These are phyloP conservation scores for Tapera naevia DNA, from an alignment of 2,797 vertebrate species.

Conservation along the genomic window DNA sequence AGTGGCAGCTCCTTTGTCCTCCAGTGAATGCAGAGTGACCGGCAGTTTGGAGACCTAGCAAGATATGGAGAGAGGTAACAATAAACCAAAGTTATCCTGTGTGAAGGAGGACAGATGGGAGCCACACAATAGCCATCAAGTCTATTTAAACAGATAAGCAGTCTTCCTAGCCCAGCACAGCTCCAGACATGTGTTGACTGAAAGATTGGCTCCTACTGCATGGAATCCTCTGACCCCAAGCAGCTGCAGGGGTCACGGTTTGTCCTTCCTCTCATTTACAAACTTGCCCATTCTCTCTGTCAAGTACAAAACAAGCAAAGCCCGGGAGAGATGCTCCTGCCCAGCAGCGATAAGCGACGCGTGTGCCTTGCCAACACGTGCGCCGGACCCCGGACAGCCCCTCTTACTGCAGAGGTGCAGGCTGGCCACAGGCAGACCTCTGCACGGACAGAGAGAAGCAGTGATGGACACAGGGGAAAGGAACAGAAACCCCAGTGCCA, in stretches of 20 bases:
- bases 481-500: background rate
- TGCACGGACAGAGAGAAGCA: background rate
- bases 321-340: background rate
- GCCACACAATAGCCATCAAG: slow-evolving; percentile 25
- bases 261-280: background rate
- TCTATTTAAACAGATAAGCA: slow-evolving; percentile 21
- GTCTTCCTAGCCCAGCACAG: background rate
- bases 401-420: background rate
- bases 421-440: background rate
- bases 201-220: background rate
- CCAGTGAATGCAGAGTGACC: background rate
- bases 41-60: background rate
- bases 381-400: background rate
- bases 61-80: background rate
- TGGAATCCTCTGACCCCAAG: background rate
- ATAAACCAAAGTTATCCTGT: background rate
- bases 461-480: background rate
- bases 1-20: background rate
- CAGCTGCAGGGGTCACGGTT: background rate
- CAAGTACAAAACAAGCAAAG: background rate
- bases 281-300: background rate
- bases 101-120: slow-evolving; percentile 52
- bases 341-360: background rate
- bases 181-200: background rate
- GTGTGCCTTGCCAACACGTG: background rate